Evolutionary conservation across 2,113 vertebrate species (phyloP), one percentile per base, ranked within the genome.

Genomic region (Protobothrops flavoviridis): DNA sequence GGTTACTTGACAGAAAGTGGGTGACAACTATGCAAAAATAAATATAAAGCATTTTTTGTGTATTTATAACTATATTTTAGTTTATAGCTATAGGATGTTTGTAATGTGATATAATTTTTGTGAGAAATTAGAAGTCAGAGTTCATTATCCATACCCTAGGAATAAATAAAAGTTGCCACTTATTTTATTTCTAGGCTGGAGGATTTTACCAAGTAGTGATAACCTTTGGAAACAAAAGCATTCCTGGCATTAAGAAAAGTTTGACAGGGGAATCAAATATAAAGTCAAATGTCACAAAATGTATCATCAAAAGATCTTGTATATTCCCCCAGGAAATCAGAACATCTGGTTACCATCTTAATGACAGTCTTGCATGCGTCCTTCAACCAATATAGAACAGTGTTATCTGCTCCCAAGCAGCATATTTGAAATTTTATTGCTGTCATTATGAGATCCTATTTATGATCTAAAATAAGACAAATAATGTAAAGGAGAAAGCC

Each of bases 281-380:
- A 85, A 93, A 95, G 50, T 2, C 86, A 92, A 53, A 50, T 93
- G 91, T 90, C 95, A 55, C 55, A 88, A 86, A 92, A 91, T 86
- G 53, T 43, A 26, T 92, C 85, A 50, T 87, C 43, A 15, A 0
- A 56, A 88, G 91, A 50, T 93, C 88, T 43, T 74, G 87, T 59
- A 89, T 86, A 17, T 92, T 74, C 88, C 52, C 33, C 4, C 48
- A 74, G 93, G 85, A 91, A 57, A 43, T 13, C 87, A 24, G 57
- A 90, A 90, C 85, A 85, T 91, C 92, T 94, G 69, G 55, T 93
- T 85, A 5, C 0, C 61, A 33, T 92, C 86, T 87, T 69, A 45
- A 88, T 21, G 50, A 53, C n/a, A 85, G 74, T 74, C 50, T 52
- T 39, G 24, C 90, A 90, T 93, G 93, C 88, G 91, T 55, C 92